Evolutionary conservation across 92 coral and sea anemone genomes (phyloP), one percentile per base, ranked within the genome.

Genomic region (Epizoanthus stellaris): DNA sequence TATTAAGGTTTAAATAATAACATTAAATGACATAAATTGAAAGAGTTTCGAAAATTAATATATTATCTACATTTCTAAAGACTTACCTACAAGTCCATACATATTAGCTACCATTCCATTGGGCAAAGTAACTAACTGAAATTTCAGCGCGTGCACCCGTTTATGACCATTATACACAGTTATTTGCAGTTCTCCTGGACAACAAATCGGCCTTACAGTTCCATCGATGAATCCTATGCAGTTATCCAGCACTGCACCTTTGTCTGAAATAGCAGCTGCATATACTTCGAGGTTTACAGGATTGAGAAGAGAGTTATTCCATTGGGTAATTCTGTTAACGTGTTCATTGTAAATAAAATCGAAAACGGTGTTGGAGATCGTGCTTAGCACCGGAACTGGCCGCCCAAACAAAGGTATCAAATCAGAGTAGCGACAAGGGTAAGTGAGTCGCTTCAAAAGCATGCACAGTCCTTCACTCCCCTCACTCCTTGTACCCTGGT

Each of bases 191-290:
- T 23, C 77, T 17, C 77, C 36, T 17, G 77, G 77, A 38, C 62
- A 63, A 73, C 77, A 49, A 23, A 23, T 64, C 70, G 70, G 70
- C 23, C 70, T 64, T 64, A 64, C 70, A 64, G 70, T 64, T 64
- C 77, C 60, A 11, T 73, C 61, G 19, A 73, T 47, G n/a, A 73
- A 73, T 25, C 77, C 77, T n/a, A 73, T 7, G 77, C 61, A 73
- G 77, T 70, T 70, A 70, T 40, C 75, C 56, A 70, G 21, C 43
- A 53, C 23, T 21, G 75, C 75, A 70, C 75, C 75, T 38, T 38
- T 70, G 42, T 53, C 43, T 70, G 75, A 70, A 70, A 70, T 53
- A 38, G 75, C 58, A 70, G 39, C 56, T 9, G 75, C 75, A 70
- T 70, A 70, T 10, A 38, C n/a, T n/a, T 58, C 62, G 66, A 66